These are phyloP conservation scores for Pogonocichla stellata DNA, from an alignment of 2,113 vertebrate genomes.

Conservation along the genomic window DNA sequence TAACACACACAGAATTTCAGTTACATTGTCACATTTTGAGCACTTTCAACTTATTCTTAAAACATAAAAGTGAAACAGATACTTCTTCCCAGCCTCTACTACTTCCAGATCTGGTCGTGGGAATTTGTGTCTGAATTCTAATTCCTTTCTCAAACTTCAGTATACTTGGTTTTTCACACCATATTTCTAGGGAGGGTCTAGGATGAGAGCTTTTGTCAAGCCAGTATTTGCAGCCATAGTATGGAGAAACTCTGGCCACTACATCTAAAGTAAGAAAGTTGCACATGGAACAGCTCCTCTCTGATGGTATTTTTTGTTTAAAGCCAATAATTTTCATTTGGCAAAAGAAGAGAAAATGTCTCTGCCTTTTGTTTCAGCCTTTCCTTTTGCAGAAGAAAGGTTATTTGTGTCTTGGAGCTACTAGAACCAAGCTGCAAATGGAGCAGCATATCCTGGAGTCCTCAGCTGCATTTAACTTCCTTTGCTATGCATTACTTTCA, in stretches of 20 bases:
- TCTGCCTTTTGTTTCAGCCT: background rate
- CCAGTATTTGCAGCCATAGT: fast-evolving
- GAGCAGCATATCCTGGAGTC: background rate
- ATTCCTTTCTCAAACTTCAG: background rate
- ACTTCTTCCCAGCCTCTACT: background rate
- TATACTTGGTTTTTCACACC: background rate
- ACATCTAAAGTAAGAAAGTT: fast-evolving
- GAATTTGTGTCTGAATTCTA: background rate
- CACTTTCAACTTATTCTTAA: background rate
- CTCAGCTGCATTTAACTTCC: background rate
- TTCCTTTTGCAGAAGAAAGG: background rate
- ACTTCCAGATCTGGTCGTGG: background rate
- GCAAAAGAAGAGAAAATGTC: background rate
- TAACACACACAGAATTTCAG: background rate
- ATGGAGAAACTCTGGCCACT: background rate
- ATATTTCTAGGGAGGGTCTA: background rate
- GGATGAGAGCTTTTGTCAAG: background rate
- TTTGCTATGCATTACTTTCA: background rate
- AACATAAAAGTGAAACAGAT: background rate
- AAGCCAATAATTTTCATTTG: background rate
- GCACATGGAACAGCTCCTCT: background rate
- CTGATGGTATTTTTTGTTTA: background rate
- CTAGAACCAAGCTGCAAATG: background rate
- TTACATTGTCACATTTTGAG: background rate
- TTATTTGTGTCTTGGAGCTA: background rate